phyloP scores from a whole-genome alignment of 2,888 invertebrate genomes.

The Aelia acuminata region DNA sequence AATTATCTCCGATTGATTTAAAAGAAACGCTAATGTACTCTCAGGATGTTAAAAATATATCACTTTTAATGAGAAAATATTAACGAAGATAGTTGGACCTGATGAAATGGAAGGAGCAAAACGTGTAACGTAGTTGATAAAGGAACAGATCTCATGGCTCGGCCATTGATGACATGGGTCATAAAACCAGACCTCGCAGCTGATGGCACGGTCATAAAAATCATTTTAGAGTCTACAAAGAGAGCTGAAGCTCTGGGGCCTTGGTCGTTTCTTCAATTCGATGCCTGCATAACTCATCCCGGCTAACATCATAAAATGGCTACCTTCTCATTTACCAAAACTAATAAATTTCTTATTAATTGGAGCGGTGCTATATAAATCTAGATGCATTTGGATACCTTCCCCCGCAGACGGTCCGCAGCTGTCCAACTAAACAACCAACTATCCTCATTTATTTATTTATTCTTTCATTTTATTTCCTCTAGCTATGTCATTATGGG shows the following conservation, averaged over 20 bases:
- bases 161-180: conserved; percentile 1
- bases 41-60: background rate
- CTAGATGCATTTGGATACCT: background rate
- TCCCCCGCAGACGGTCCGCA: background rate
- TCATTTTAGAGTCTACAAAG: background rate
- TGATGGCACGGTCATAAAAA: conserved; percentile 26
- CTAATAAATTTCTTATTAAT: conserved; percentile 32
- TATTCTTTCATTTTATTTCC: background rate
- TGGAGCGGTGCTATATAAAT: background rate
- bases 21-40: no score
- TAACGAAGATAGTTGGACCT: background rate
- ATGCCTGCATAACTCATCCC: background rate
- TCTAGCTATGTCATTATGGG: background rate
- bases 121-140: background rate
- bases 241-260: background rate
- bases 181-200: conserved; percentile 25
- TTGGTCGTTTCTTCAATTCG: conserved; percentile 31
- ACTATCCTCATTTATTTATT: background rate
- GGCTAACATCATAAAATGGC: background rate
- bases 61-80: background rate
- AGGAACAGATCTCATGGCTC: background rate
- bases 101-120: background rate
- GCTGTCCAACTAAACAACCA: background rate
- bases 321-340: conserved; percentile 32
- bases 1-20: no score